Evolutionary conservation across 1,140 invertebrate species (phyloP), one percentile per base, ranked within the genome.

Genomic region (Orussus abietinus): DNA sequence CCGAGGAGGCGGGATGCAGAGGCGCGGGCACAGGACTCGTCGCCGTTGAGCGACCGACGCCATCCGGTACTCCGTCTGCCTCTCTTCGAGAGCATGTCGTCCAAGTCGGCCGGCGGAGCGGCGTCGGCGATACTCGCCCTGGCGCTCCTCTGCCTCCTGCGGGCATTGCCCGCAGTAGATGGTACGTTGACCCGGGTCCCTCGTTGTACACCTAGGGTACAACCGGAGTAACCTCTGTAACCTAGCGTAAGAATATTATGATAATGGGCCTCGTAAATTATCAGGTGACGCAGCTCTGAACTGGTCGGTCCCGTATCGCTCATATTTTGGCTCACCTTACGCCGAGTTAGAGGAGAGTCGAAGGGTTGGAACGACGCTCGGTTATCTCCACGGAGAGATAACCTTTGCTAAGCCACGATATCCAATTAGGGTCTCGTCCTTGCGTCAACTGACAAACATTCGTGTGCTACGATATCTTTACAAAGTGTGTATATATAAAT

Each of bases 71-170:
- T n/a, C n/a, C n/a, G n/a, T n/a, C n/a, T n/a, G n/a, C n/a, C n/a
- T n/a, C n/a, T n/a, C n/a, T n/a, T n/a, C n/a, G n/a, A n/a, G n/a
- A n/a, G n/a, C n/a, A n/a, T n/a, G n/a, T n/a, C n/a, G n/a, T n/a
- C n/a, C n/a, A n/a, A n/a, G n/a, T n/a, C n/a, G n/a, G n/a, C n/a
- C n/a, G n/a, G n/a, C n/a, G n/a, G n/a, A n/a, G n/a, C n/a, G n/a
- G n/a, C n/a, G n/a, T 25, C 48, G 49, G 54, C 51, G 32, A 37
- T 59, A 34, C 42, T 62, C 50, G 59, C 59, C 40, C 42, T 65
- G 38, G 49, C 49, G 43, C 40, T 64, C 39, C 47, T 62, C 46
- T 62, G 31, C 39, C 40, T 63, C 37, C 42, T 65, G 38, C 42
- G 55, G 35, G 47, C 53, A 12, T 53, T 55, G 37, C 49, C 37